Percentiles rank a stretch among this genome's conserved stretches.
phyloP scores from a whole-genome alignment of 2,888 invertebrate genomes.

The Temnothorax unifasciatus region DNA sequence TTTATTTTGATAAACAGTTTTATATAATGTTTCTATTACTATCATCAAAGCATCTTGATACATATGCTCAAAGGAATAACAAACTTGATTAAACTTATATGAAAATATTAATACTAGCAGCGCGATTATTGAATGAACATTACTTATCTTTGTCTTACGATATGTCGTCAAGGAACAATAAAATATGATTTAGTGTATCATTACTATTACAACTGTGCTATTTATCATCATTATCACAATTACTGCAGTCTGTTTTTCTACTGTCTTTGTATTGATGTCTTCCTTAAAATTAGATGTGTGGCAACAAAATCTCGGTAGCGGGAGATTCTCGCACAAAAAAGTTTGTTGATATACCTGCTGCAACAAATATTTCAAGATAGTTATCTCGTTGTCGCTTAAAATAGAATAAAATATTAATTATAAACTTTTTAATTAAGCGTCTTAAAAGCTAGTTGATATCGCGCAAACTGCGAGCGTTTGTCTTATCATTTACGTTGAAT shows the following conservation, averaged over 20 bases:
- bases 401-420: neutral
- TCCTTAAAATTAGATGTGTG: conserved; percentile 1
- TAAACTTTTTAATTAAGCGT: neutral
- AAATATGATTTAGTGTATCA: neutral
- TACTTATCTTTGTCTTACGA: neutral
- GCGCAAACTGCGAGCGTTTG: neutral
- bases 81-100: neutral
- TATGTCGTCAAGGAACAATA: neutral
- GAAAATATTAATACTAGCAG: neutral
- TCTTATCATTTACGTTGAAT: conserved; percentile 28
- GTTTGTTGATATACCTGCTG: neutral
- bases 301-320: conserved; percentile 36
- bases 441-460: neutral
- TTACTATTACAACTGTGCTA: neutral
- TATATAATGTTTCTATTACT: neutral
- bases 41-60: neutral
- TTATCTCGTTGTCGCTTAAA: neutral
- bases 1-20: neutral
- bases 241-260: neutral
- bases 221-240: neutral
- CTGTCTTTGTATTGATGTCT: neutral
- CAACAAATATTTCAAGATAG: conserved; percentile 7
- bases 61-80: neutral
- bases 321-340: conserved; percentile 4
- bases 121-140: neutral